Conservation (phyloP, 2,113 vertebrate species). For the Gambusia holbrooki region DNA sequence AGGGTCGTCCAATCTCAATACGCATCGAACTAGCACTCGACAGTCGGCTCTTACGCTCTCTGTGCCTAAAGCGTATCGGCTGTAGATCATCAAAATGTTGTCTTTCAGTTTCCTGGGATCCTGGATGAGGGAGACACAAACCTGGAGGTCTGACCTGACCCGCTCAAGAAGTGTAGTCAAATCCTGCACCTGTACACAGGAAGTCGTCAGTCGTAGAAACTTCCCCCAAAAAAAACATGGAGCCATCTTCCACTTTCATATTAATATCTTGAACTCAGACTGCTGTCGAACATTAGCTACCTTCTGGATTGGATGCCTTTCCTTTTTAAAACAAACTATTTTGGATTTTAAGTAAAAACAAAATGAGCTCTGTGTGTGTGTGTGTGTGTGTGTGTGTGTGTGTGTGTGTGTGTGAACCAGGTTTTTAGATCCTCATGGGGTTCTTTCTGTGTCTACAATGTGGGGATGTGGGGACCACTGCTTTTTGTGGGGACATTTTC, state of each 20-base stretch:
- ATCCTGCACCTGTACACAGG: conserved; percentile 79
- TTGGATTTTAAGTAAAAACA: background rate
- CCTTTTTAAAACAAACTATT: background rate
- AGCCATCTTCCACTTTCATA: too few relatives aligned
- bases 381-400: background rate
- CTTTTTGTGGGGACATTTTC: too few relatives aligned
- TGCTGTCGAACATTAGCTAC: too few relatives aligned
- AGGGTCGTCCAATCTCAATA: too few relatives aligned
- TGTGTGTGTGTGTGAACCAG: background rate
- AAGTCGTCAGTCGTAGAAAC: background rate
- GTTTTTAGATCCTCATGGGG: too few relatives aligned
- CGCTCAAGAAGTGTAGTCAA: conserved; percentile 81
- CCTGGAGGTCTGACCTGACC: conserved; percentile 88
- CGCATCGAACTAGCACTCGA: too few relatives aligned
- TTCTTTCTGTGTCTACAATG: too few relatives aligned
- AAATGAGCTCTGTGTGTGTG: background rate
- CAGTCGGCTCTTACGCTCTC: conserved; percentile 81
- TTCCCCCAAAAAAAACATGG: too few relatives aligned
- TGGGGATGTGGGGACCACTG: too few relatives aligned
- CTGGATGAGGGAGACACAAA: conserved; percentile 85
- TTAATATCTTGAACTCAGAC: too few relatives aligned
- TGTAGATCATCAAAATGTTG: conserved; percentile 79
- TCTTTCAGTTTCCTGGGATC: conserved; percentile 87
- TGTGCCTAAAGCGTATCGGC: conserved; percentile 80
- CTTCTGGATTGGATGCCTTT: too few relatives aligned